Evolutionary conservation across 2,113 vertebrate species (phyloP).

Genomic region (Centropus unirufus): DNA sequence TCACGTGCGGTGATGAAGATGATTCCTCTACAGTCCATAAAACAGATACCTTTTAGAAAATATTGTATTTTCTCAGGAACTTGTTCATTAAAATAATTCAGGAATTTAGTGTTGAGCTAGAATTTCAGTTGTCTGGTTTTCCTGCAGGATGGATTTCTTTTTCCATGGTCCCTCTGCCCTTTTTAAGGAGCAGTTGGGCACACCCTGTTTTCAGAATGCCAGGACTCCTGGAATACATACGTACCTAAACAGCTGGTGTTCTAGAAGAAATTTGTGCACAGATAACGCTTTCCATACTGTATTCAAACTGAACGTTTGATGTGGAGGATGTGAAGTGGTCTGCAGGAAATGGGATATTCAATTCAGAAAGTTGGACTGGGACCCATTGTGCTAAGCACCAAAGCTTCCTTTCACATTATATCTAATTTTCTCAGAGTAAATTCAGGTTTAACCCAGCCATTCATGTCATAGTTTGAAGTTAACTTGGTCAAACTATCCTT

Average conservation of each 20-base stretch:
- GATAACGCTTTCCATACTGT: not conserved
- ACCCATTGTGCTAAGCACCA: not conserved
- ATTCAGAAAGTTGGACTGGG: not conserved
- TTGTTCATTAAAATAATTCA: not conserved
- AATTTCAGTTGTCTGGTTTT: not conserved
- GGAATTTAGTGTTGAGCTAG: not conserved
- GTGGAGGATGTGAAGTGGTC: not conserved
- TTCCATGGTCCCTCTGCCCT: accelerated
- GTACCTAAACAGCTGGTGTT: not conserved
- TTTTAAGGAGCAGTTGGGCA: not conserved
- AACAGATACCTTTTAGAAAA: not conserved
- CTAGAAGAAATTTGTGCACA: not conserved
- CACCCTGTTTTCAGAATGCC: not conserved
- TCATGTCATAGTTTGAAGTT: not conserved
- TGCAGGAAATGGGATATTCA: not conserved
- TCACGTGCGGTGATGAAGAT: not conserved
- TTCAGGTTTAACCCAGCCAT: not conserved
- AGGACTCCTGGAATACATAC: not conserved
- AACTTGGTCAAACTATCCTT: not conserved
- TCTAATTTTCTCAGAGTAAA: not conserved
- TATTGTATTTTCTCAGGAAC: not conserved
- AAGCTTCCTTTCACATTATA: not conserved
- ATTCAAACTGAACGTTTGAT: not conserved
- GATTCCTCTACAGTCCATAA: not conserved
- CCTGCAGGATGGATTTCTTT: not conserved